A percentile compares a stretch with the other conserved stretches of the same genome.
Evolutionary conservation across 2,797 vertebrate genomes (phyloP).

Genomic region (Leptodactylus fallax): DNA sequence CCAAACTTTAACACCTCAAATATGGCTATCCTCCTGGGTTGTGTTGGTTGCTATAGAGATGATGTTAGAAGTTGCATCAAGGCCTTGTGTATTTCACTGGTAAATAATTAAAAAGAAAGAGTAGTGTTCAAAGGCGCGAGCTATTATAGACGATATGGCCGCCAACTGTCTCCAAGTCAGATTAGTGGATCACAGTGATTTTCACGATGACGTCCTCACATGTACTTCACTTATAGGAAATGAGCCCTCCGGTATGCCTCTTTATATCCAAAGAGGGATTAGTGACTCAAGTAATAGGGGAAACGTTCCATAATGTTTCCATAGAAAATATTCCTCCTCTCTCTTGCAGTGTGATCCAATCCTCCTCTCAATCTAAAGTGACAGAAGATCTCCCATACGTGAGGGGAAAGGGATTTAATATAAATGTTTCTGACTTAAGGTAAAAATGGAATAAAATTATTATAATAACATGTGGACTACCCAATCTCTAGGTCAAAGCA

Average conservation of each 20-base stretch:
- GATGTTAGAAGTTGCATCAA: conserved; percentile 6
- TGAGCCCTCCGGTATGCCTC: neutral
- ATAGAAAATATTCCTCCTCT: too few relatives aligned
- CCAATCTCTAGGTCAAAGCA: neutral
- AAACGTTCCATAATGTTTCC: too few relatives aligned
- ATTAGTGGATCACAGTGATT: neutral
- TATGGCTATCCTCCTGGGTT: conserved; percentile 35
- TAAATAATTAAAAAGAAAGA: conserved; percentile 54
- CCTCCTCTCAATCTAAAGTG: neutral
- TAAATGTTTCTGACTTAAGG: neutral
- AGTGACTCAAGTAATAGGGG: too few relatives aligned
- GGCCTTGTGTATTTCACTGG: conserved; percentile 38
- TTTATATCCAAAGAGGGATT: too few relatives aligned
- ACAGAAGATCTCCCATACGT: neutral
- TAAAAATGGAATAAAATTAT: neutral
- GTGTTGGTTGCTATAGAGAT: conserved; percentile 46
- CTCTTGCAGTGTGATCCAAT: too few relatives aligned
- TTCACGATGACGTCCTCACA: neutral
- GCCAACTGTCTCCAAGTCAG: neutral
- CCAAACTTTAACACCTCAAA: conserved; percentile 43
- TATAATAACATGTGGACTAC: neutral
- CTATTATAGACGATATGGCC: neutral
- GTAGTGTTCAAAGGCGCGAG: neutral
- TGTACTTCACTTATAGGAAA: neutral
- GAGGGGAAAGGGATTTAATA: neutral